Conservation (phyloP, 2,888 invertebrate species). For the Volucella inflata region DNA sequence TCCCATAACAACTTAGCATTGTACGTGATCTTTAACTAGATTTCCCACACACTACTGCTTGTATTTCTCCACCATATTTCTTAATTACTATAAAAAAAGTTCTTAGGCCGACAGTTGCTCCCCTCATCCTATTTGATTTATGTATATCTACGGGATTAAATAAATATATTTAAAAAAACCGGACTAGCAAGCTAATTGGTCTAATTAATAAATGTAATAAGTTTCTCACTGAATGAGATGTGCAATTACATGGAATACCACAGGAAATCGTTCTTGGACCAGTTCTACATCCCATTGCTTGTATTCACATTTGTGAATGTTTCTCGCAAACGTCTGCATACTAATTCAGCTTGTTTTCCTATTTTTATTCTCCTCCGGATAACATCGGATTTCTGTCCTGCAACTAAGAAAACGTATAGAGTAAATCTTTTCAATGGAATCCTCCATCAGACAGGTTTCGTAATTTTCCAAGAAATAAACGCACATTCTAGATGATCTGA, state of each 20-base stretch:
- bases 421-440: conserved; percentile 10
- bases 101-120: no score
- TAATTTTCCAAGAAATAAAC: conserved; percentile 59
- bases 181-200: neutral
- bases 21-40: no score
- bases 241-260: conserved; percentile 21
- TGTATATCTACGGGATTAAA: no score
- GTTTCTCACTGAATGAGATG: no score
- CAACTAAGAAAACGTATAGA: conserved; percentile 1
- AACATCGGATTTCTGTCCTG: conserved; percentile 11
- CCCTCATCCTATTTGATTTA: no score
- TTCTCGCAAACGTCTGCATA: conserved; percentile 2
- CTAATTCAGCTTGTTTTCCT: no score
- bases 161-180: no score
- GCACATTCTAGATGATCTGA: conserved; percentile 27
- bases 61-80: no score
- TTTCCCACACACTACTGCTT: no score
- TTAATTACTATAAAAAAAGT: no score
- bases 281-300: conserved; percentile 39
- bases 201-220: neutral
- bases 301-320: neutral
- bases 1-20: no score
- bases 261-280: conserved; percentile 52
- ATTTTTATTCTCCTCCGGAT: conserved; percentile 13
- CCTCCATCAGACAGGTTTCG: conserved; percentile 33